Evolutionary conservation across 2,797 vertebrate genomes (phyloP).

Genomic region (Pseudochirops corinnae): DNA sequence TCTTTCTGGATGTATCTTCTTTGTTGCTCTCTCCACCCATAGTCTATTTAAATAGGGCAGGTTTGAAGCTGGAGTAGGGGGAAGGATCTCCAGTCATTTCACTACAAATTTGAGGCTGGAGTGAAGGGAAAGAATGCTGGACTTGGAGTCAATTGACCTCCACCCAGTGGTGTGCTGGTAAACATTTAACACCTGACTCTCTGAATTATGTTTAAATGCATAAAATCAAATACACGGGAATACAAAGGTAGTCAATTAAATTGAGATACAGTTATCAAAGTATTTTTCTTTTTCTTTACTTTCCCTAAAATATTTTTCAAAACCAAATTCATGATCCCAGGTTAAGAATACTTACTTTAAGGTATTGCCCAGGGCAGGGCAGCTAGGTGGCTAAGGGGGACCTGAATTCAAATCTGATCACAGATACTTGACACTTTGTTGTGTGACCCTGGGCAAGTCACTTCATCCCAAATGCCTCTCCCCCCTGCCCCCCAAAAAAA

Average conservation of each 20-base stretch:
- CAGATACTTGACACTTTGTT: too few species aligned
- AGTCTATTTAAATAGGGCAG: neutral
- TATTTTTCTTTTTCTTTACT: neutral
- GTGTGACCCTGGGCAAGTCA: too few species aligned
- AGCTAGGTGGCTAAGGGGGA: too few species aligned
- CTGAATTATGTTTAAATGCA: neutral
- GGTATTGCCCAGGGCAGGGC: too few species aligned
- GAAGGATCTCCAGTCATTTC: neutral
- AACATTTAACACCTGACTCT: neutral
- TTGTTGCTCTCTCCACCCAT: neutral
- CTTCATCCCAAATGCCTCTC: too few species aligned
- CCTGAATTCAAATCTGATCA: too few species aligned
- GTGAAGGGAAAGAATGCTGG: neutral
- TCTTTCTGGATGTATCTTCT: neutral
- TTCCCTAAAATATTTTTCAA: neutral
- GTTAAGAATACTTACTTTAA: neutral
- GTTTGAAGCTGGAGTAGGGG: neutral
- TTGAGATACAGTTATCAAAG: neutral
- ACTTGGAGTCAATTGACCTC: neutral
- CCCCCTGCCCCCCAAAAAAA: too few species aligned
- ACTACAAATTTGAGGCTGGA: neutral
- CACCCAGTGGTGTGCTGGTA: neutral
- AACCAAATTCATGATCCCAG: neutral
- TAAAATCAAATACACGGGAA: neutral
- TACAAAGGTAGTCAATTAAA: neutral